A percentile compares a stretch with the other conserved stretches of the same genome.
Evolutionary conservation across 2,113 vertebrate species (phyloP).

Genomic region (Etia nguti): DNA sequence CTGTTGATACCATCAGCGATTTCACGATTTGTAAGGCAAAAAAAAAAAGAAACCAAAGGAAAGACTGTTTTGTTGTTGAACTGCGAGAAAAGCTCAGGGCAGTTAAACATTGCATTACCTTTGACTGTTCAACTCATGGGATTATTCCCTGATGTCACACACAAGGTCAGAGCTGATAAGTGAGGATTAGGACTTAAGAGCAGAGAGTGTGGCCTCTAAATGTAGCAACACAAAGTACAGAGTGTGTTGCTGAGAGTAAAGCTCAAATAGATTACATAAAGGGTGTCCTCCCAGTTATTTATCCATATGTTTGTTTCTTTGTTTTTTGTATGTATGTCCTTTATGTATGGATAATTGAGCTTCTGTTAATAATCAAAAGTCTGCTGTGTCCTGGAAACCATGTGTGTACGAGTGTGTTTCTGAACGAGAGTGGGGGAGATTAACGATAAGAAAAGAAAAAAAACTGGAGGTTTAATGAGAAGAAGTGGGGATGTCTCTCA

Average conservation of each 20-base stretch:
- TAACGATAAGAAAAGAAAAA: neutral
- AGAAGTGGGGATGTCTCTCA: neutral
- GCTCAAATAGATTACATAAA: neutral
- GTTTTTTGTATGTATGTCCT: conserved; percentile 16
- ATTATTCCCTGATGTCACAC: conserved; percentile 60
- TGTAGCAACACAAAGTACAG: conserved; percentile 40
- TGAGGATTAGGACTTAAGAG: conserved; percentile 59
- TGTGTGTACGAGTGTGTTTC: neutral
- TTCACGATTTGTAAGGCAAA: neutral
- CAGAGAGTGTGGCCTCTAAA: conserved; percentile 48
- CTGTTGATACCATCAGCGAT: neutral
- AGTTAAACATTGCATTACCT: conserved; percentile 21
- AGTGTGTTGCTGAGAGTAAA: conserved; percentile 31
- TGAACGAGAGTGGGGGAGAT: conserved; percentile 2
- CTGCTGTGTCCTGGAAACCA: neutral
- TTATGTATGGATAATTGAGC: conserved; percentile 2
- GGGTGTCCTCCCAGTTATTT: neutral
- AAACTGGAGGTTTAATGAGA: neutral
- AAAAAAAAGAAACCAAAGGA: neutral
- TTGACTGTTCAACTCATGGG: conserved; percentile 60
- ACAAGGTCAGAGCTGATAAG: conserved; percentile 55
- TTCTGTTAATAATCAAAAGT: neutral
- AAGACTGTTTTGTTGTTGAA: neutral
- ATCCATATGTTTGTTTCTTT: neutral
- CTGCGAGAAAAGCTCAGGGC: neutral